Base-by-base conservation (phyloP, 2,113 vertebrate genomes). In the Galbula dea region DNA sequence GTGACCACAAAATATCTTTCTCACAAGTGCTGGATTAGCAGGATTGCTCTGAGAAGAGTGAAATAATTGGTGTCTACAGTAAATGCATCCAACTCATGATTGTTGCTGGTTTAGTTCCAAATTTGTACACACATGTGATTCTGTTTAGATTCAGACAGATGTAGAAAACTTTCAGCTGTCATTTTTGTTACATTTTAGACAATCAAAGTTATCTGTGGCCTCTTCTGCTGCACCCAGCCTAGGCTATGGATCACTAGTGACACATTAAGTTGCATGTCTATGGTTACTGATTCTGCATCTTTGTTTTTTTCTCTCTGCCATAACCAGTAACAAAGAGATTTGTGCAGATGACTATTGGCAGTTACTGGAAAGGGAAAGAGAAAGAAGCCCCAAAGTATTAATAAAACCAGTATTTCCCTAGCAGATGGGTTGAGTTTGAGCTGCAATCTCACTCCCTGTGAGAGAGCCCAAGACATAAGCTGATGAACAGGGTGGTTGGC, bases 101-200 rank as follows among this genome's bases (percentile, higher is more conserved):
- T 62, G 34, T 59, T 74, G 48, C 48, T 24, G 15, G 7, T 94
- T 63, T 78, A 67, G 65, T 71, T 90, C 39, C 0, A 1, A 85
- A 96, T 95, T 88, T 94, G 83, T 92, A 94, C 93, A 80, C 88
- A 6, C n/a, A 30, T 26, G 17, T 4, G 6, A 83, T 72, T 86
- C 77, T 84, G 69, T 86, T 94, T 72, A 65, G 83, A 84, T 88
- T 45, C 19, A 88, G 88, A 92, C 92, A 95, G 95, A 96, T 90
- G 86, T 86, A 90, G 90, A 82, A 90, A 96, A 96, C 52, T 90
- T 95, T 90, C 78, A 95, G 83, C 57, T 95, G 73, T 95, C 86
- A 79, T 93, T 94, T 95, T 86, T 93, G 83, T 65, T 93, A 52
- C 69, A 34, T 95, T 96, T 95, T 90, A 93, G 83, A 67, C 90